These are phyloP conservation scores for Incurvaria masculella DNA, from an alignment of 2,888 invertebrate genomes.

Conservation along the genomic window DNA sequence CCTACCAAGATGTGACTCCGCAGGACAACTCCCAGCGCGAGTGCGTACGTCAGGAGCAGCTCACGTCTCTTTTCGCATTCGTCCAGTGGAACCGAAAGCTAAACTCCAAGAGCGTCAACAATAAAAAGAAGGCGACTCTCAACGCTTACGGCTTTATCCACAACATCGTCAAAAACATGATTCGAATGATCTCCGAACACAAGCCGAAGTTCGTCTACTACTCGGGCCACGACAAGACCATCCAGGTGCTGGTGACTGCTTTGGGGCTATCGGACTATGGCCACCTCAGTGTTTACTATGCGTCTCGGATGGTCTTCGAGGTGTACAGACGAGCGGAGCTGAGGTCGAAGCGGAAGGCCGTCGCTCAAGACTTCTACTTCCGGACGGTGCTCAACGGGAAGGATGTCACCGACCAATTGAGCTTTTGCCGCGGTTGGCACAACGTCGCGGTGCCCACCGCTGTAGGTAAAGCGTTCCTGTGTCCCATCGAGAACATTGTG, in stretches of 20 bases:
- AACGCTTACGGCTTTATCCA: slow-evolving; percentile 80
- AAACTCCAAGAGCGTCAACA: slow-evolving; percentile 57
- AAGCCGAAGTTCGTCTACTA: slow-evolving; percentile 74
- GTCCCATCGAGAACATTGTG: slow-evolving; percentile 84
- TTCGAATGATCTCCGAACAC: slow-evolving; percentile 74
- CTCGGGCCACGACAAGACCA: slow-evolving; percentile 90
- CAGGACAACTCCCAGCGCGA: slow-evolving; percentile 34
- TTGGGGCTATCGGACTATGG: slow-evolving; percentile 66
- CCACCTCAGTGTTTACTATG: slow-evolving; percentile 76
- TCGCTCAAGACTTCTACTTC: slow-evolving; percentile 73
- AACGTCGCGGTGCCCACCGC: slow-evolving; percentile 25
- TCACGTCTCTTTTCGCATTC: slow-evolving; percentile 76
- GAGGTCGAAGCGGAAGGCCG: slow-evolving; percentile 44
- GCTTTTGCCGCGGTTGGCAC: slow-evolving; percentile 70
- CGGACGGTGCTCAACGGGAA: slow-evolving; percentile 82
- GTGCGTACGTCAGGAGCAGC: slow-evolving; percentile 68
- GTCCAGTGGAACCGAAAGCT: slow-evolving; percentile 76
- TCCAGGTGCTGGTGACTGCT: slow-evolving; percentile 79
- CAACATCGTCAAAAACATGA: slow-evolving; percentile 77
- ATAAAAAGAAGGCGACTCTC: slow-evolving; percentile 65
- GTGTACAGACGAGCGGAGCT: slow-evolving; percentile 68
- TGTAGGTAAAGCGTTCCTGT: slow-evolving; percentile 55
- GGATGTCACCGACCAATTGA: slow-evolving; percentile 77
- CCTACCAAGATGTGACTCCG: slow-evolving; percentile 40
- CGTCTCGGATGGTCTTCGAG: slow-evolving; percentile 84